Conservation (phyloP, 2,888 invertebrate species). For the Pedicia rivosa region DNA sequence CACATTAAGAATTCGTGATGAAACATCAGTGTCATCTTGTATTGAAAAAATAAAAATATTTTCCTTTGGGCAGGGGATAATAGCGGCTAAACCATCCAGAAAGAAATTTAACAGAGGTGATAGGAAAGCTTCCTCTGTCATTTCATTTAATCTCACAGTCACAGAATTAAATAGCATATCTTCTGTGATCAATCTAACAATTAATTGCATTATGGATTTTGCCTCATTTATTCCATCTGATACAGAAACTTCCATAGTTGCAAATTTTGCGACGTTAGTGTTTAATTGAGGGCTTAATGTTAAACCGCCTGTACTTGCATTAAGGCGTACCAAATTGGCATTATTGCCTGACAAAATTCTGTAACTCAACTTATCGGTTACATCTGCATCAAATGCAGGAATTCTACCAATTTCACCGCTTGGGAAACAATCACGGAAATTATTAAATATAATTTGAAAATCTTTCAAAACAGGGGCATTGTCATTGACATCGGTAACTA, state of each 20-base stretch:
- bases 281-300: conserved; percentile 83
- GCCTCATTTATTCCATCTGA: conserved; percentile 89
- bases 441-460: conserved; percentile 89
- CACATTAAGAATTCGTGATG: conserved; percentile 75
- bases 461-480: conserved; percentile 85
- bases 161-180: conserved; percentile 91
- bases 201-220: conserved; percentile 81
- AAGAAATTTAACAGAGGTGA: conserved; percentile 79
- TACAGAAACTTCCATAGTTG: conserved; percentile 87
- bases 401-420: conserved; percentile 80
- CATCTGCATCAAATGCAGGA: conserved; percentile 90
- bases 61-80: conserved; percentile 81
- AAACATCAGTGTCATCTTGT: conserved; percentile 82
- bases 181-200: conserved; percentile 80
- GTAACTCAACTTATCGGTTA: conserved; percentile 68
- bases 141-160: conserved; percentile 80
- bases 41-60: conserved; percentile 87
- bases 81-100: conserved; percentile 77
- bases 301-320: conserved; percentile 69
- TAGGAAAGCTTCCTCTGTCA: conserved; percentile 84
- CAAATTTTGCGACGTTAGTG: conserved; percentile 87
- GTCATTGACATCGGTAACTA: conserved; percentile 89
- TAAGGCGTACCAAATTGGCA: conserved; percentile 72
- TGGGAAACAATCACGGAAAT: conserved; percentile 86
- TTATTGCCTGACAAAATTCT: conserved; percentile 82